Evolutionary conservation across 1,140 invertebrate genomes (phyloP).

Genomic region (Diabrotica undecimpunctata): DNA sequence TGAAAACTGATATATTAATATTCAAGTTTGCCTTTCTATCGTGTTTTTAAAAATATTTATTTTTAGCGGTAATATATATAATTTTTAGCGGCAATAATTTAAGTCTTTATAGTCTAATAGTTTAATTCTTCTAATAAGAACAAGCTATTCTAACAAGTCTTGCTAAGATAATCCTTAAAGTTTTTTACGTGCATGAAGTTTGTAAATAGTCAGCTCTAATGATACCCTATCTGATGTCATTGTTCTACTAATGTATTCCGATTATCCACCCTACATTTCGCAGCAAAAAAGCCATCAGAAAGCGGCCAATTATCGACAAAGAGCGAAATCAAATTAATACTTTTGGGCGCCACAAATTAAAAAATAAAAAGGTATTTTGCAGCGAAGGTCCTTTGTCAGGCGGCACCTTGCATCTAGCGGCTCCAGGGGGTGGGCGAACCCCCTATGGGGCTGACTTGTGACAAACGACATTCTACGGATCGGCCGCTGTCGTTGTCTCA

Average conservation of each 20-base stretch:
- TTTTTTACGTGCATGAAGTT: too few species aligned
- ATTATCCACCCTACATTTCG: neutral
- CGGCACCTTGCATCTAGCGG: constrained; percentile 1
- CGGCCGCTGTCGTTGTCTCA: neutral
- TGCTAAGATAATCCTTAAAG: too few species aligned
- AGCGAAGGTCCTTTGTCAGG: neutral
- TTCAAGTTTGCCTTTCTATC: too few species aligned
- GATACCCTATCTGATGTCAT: too few species aligned
- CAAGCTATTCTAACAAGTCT: too few species aligned
- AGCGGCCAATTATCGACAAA: neutral
- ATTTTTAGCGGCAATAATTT: too few species aligned
- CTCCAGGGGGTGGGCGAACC: neutral
- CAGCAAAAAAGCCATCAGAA: neutral
- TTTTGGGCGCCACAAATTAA: neutral
- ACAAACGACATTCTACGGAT: neutral
- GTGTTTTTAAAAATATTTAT: too few species aligned
- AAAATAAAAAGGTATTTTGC: constrained; percentile 3
- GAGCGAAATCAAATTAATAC: constrained; percentile 1
- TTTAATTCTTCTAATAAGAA: too few species aligned
- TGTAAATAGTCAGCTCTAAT: too few species aligned
- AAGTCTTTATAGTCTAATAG: too few species aligned
- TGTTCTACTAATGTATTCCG: neutral
- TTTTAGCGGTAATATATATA: too few species aligned
- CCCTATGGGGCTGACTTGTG: neutral
- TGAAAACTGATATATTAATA: too few species aligned